Evolutionary conservation across 2,113 vertebrate species (phyloP), one percentile per base, ranked within the genome.

Genomic region (Lamprologus sp.): DNA sequence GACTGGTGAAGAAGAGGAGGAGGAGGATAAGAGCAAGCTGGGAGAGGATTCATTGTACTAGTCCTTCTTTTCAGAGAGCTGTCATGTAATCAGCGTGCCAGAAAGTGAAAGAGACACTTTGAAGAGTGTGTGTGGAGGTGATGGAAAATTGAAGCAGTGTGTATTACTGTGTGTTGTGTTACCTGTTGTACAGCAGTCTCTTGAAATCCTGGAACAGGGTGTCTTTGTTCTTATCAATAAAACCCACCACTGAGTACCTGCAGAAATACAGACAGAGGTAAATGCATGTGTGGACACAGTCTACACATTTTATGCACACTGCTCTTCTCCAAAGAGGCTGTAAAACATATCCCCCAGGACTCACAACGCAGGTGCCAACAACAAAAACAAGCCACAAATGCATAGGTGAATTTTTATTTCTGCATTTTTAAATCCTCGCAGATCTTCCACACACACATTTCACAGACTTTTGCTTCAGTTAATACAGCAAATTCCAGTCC

Each of bases 181-280:
- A 99, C 99, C 99, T 99, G 97, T 99, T 99, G 94, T 99, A 99
- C 96, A 99, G 95, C 82, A 99, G 97, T 83, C 98, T 97, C 94
- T 99, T 99, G 96, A 99, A 99, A 94, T 99, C 99, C 93, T 99
- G 99, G 95, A 99, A 99, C 90, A 99, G 96, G 28, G 98, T 98
- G 94, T 99, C 99, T 94, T 99, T 99, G 96, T 99, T 99, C 96
- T 99, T 99, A 95, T 99, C 99, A 88, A 99, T 99, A 91, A 99
- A 99, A 70, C 98, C 97, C 83, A 97, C 92, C 93, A 98, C 98
- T 1, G 98, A 99, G 94, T 99, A 99, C 75, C 99, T 99, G 85
- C 4, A 10, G 26, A 90, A 4, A 2, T 37, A 88, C 28, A 26
- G 21, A 58, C 14, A n/a, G 9, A 65, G 35, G 79, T 80, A 33